Evolutionary conservation across 2,113 vertebrate species (phyloP), one percentile per base, ranked within the genome.

Genomic region (Gymnobelideus leadbeateri): DNA sequence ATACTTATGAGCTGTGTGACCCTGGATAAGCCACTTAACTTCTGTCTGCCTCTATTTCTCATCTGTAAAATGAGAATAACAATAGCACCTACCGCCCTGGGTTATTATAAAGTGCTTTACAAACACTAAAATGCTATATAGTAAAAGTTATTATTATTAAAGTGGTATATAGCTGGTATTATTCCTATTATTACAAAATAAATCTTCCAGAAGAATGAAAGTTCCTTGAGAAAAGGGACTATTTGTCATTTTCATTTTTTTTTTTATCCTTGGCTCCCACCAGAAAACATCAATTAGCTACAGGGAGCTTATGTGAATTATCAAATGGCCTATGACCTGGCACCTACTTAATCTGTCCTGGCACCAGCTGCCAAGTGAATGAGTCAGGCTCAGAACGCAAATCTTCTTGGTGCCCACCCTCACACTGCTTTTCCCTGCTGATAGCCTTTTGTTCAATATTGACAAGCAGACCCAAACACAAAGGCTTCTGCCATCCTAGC

Each of bases 361-460:
- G 16, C 0, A 0, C 55, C 23, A 0, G 24, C 55, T 25, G 24
- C 25, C 21, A 46, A 31, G 10, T 6, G 24, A 10, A 53, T 3
- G 8, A 95, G 52, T 46, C 51, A 61, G 89, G 89, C 84, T 52
- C 47, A 19, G 25, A 89, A 8, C 7, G 55, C 21, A 37, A 46
- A 7, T 25, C 43, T 94, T 51, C 37, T 52, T 61, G 28, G 21
- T 77, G 19, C 23, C n/a, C 43, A 2, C 3, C 24, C 23, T 2
- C 0, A 8, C 52, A 31, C 0, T 0, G 0, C 7, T 21, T 54
- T 50, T 89, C 51, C 53, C 51, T 68, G 31, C 43, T 89, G 53
- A 43, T 0, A 7, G 2, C 26, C 49, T 24, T 50, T 54, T 26
- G 0, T 47, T 25, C 47, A 37, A 43, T 51, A 53, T 43, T 1